A percentile compares a stretch with the other conserved stretches of the same genome.
phyloP scores from a whole-genome alignment of 2,113 vertebrate species.

The Rhinoptilus africanus region DNA sequence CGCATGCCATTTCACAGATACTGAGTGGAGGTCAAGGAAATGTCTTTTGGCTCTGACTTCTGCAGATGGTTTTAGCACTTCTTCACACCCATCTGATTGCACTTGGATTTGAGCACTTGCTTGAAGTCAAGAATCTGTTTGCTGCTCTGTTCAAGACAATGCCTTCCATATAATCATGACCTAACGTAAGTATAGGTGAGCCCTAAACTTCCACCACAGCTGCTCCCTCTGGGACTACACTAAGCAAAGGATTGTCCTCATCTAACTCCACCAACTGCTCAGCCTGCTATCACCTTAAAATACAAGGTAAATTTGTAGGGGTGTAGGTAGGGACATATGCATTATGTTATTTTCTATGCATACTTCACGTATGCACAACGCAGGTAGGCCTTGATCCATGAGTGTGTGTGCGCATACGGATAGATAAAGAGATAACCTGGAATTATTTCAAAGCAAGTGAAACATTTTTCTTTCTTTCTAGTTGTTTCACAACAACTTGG shows the following conservation, averaged over 20 bases:
- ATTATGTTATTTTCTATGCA: background rate
- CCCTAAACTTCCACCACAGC: background rate
- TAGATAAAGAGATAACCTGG: background rate
- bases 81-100: background rate
- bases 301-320: background rate
- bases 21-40: background rate
- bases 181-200: background rate
- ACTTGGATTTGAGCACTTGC: background rate
- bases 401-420: background rate
- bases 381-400: background rate
- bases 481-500: background rate
- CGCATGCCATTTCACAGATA: background rate
- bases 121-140: background rate
- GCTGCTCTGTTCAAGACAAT: background rate
- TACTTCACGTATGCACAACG: fast-evolving
- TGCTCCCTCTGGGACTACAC: background rate
- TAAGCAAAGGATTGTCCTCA: background rate
- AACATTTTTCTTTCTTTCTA: background rate
- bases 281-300: background rate
- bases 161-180: background rate
- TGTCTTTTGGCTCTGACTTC: background rate
- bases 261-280: background rate
- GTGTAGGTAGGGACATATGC: fast-evolving
- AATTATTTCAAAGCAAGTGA: constrained; percentile 4
- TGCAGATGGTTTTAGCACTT: background rate